Base-by-base conservation (phyloP, 2,113 vertebrate genomes). In the Larimichthys polyactis region DNA sequence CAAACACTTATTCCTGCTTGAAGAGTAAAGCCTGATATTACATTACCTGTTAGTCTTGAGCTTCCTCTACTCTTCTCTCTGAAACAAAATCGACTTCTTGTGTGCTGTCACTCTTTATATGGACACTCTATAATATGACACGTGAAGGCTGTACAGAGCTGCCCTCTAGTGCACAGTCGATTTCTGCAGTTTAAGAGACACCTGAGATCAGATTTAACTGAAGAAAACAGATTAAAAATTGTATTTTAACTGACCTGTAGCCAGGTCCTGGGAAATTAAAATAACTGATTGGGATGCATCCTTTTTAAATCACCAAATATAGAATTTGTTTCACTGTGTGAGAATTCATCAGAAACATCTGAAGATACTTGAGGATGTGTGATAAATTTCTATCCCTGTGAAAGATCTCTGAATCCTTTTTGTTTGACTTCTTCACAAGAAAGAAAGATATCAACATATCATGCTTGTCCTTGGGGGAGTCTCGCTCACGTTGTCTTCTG, bases 101-200 rank as follows among this genome's bases (percentile, higher is more conserved):
- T n/a, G 16, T 48, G 48, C 27, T 32, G 32, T 22, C 12, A 3
- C 16, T 75, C 52, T 57, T 57, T 62, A 32, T 74, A 11, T 75
- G 54, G 54, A 51, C 27, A 20, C 17, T 64, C 29, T 29, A 65
- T 4, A 58, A 65, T 4, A 58, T 67, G 67, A n/a, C 72, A 62
- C n/a, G 52, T 65, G 40, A 16, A 71, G 29, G 16, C 52, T 64
- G 85, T 3, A 5, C 77, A 64, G 32, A 84, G 63, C 55, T 89
- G 87, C 90, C 89, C 90, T 85, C 89, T 91, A 87, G 89, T 89
- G 87, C 66, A 52, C 69, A 46, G 48, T 6, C 63, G 44, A 24
- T 43, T 57, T 62, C 40, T 66, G 73, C 75, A 73, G 64, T 22
- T 17, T 29, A 12, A n/a, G 24, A 59, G 24, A 40, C 9, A 58